Evolutionary conservation across 2,113 vertebrate species (phyloP), one percentile per base, ranked within the genome.

Genomic region (Megaceryle maxima): DNA sequence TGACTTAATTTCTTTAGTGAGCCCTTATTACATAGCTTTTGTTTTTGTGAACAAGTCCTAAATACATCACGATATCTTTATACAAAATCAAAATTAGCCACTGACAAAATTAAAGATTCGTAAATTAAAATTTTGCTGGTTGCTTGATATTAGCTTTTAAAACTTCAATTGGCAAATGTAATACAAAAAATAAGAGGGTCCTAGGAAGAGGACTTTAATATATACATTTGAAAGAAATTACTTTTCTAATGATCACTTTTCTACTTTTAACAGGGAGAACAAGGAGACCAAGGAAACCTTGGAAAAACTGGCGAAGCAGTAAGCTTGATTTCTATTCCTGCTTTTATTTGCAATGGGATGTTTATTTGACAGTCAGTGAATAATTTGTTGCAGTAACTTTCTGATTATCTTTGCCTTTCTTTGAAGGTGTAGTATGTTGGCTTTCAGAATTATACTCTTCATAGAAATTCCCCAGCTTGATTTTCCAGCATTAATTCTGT

Each of bases 221-320:
- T 13, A 55, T 26, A 44, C 81, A 72, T 17, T 79, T 93, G 86
- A 88, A 95, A 96, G 59, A 95, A 91, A 95, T 93, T 87, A 94
- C 51, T 77, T 43, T 75, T 81, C 16, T 88, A 55, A 73, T 94
- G 39, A 91, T 91, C 83, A 93, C 41, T 95, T 88, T 97, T 97
- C 69, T 96, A 33, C 67, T 86, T 95, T 94, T 84, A 96, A 90
- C 97, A 99, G 99, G 99, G 99, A 94, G 99, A 99, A 98, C 97
- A 97, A 78, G 99, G 99, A 69, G 98, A 99, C 87, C 95, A 97
- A 92, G 99, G 99, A 97, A 98, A 97, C 66, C 74, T 98, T 93
- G 99, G 99, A 94, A 99, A 99, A 98, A 96, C 70, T 48, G 99
- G 99, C 80, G 98, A 99, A 97, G 98, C 97, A 97, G 99, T 99